phyloP scores from a whole-genome alignment of 2,888 invertebrate species.

The Onchidella celtica region DNA sequence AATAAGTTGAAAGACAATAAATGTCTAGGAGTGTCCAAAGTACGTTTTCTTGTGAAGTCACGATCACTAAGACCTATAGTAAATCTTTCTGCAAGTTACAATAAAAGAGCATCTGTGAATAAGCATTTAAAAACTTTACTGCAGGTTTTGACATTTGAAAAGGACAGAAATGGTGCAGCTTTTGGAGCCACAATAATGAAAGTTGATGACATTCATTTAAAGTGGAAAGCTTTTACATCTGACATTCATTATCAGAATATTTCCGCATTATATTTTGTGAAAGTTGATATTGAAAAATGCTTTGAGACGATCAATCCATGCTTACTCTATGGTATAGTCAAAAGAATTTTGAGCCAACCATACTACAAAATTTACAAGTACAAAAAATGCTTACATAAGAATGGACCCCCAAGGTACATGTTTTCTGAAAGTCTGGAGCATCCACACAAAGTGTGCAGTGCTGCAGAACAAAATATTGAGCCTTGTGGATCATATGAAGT shows the following conservation, averaged over 20 bases:
- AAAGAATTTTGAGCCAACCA: conserved; percentile 60
- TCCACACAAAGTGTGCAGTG: background rate
- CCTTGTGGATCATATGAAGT: background rate
- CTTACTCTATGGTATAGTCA: conserved; percentile 65
- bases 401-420: background rate
- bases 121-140: conserved; percentile 65
- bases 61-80: conserved; percentile 72
- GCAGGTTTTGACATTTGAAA: conserved; percentile 61
- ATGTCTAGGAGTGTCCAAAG: conserved; percentile 65
- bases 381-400: background rate
- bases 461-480: background rate
- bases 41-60: conserved; percentile 75
- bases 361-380: conserved; percentile 20
- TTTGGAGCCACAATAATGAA: conserved; percentile 28
- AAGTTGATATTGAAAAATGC: conserved; percentile 74
- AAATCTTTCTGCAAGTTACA: conserved; percentile 64
- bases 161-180: conserved; percentile 46
- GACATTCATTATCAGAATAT: background rate
- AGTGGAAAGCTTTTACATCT: conserved; percentile 12
- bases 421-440: conserved; percentile 13
- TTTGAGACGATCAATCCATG: conserved; percentile 72
- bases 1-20: conserved; percentile 57
- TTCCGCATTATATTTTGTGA: conserved; percentile 71
- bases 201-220: conserved; percentile 16
- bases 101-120: conserved; percentile 59